phyloP scores from a whole-genome alignment of 2,113 vertebrate genomes.

The Cinclus cinclus region DNA sequence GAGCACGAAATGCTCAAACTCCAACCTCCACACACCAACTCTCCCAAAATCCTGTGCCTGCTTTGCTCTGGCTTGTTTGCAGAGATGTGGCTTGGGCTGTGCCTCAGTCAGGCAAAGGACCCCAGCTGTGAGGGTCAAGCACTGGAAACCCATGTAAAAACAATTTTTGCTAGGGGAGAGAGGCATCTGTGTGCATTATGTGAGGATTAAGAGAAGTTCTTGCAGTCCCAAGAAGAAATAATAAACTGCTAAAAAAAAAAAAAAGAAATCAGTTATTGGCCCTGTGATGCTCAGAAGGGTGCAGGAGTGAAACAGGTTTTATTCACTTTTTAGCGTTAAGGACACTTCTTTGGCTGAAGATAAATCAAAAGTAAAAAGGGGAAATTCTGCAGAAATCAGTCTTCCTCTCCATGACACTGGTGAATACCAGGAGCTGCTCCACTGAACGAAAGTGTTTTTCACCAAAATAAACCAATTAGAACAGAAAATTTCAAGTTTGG shows the following conservation, averaged over 20 bases:
- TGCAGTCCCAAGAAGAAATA: not conserved
- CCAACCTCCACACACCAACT: not conserved
- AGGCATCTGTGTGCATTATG: not conserved
- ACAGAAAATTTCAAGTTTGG: not conserved
- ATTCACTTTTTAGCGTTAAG: not conserved
- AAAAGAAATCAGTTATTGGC: not conserved
- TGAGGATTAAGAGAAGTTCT: not conserved
- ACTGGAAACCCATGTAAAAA: not conserved
- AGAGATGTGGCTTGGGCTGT: fast-evolving
- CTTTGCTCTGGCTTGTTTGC: not conserved
- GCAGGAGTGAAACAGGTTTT: not conserved
- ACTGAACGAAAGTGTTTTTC: not conserved
- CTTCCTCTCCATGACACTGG: not conserved
- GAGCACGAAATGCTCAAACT: not conserved
- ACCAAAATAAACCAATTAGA: not conserved
- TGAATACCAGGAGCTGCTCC: not conserved
- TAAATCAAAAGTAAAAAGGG: not conserved
- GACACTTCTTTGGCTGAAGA: not conserved
- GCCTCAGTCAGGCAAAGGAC: not conserved
- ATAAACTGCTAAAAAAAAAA: not conserved
- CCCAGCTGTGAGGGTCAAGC: not conserved
- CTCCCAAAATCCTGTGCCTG: not conserved
- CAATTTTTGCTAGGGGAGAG: not conserved
- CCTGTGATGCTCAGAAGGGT: not conserved
- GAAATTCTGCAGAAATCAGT: not conserved